Conservation (phyloP, 2,797 vertebrate genomes). For the Carduelis carduelis region DNA sequence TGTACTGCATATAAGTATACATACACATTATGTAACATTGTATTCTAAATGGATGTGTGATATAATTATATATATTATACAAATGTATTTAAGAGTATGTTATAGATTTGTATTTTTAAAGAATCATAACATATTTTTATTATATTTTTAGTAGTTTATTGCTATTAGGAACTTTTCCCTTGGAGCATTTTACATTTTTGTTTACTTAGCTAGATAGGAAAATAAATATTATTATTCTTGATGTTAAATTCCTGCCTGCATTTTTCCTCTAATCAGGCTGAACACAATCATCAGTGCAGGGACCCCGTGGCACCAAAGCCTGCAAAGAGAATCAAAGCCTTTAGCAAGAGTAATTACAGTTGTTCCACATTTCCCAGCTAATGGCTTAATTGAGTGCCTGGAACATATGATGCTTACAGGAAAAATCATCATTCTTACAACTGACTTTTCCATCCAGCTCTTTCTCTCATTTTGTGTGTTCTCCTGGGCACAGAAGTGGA, state of each 20-base stretch:
- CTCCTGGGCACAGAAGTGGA: not conserved
- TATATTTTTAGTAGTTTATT: not conserved
- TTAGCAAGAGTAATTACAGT: constrained; percentile 21
- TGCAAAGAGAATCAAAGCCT: not conserved
- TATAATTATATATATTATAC: not conserved
- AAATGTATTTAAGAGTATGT: accelerated
- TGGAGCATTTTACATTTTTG: not conserved
- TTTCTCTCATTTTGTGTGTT: not conserved
- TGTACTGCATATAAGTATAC: not conserved
- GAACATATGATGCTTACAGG: not conserved
- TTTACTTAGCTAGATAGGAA: not conserved
- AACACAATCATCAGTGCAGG: not conserved
- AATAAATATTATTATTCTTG: not conserved
- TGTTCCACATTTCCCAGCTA: constrained; percentile 10
- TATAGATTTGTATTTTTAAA: not conserved
- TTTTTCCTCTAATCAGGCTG: not conserved
- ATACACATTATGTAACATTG: too few relatives aligned
- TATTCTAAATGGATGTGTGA: not conserved
- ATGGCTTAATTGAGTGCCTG: not conserved
- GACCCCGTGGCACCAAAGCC: not conserved
- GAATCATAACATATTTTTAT: not conserved
- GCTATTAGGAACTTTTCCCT: not conserved
- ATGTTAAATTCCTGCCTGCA: not conserved
- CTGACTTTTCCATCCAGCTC: not conserved
- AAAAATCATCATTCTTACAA: not conserved